Base-by-base conservation (phyloP, 2,888 invertebrate species). In the Sialis fuliginosa region DNA sequence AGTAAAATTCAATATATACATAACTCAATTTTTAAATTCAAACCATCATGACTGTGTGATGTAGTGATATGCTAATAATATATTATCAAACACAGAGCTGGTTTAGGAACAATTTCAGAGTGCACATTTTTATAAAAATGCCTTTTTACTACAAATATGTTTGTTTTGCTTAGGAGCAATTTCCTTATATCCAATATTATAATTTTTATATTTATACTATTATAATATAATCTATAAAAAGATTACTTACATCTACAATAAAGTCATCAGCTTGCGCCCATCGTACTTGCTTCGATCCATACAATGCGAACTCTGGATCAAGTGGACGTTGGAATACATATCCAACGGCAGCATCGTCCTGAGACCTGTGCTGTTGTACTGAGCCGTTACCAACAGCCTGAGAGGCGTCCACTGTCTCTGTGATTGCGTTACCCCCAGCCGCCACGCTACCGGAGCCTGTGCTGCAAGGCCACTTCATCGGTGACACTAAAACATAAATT, bases 211-310 rank as follows among this genome's bases (percentile, higher is more conserved):
- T 22, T 22, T 22, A 22, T 22, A 22, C 22, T 22, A 22, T 4
- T 22, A 22, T 22, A 22, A 22, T 22, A 22, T 22, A 22, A 22
- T 22, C 22, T 22, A 49, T 47, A 48, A 42, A 43, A 22, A 48
- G 43, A 22, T 53, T 64, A 73, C 78, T 74, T 67, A 88, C 89
- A 75, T 89, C 90, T 57, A 86, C 77, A 59, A 85, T 79, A 60
- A 80, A 79, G 65, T 91, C 91, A 66, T 91, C 91, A 50, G 87
- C 89, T 50, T 87, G 76, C 35, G 88, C 84, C 92, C 92, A 92
- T 55, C 84, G 77, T 56, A 81, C 77, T 55, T 72, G 73, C 64
- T 86, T 86, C 44, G 79, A 78, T 52, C 79, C 79, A 68, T 79
- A 69, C 52, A 79, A 72, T 52, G 79, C 74, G 62, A 88, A 79